Evolutionary conservation across 2,797 vertebrate species (phyloP), one percentile per base, ranked within the genome.

Genomic region (Anguilla anguilla): DNA sequence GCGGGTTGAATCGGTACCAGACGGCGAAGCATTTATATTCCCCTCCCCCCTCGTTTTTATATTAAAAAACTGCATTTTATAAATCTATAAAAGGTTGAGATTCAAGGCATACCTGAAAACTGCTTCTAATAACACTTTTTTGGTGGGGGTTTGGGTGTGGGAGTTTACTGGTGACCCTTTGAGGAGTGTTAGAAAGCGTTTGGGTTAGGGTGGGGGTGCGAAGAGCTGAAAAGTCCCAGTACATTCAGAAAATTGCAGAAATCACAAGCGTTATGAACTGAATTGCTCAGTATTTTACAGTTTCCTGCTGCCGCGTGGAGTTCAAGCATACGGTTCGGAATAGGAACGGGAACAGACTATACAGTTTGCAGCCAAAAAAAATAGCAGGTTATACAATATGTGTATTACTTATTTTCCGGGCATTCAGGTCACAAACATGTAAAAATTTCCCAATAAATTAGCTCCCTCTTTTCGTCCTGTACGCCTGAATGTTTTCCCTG

Each of bases 1-100:
- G 51, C 83, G 61, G 90, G 51, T 57, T 84, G 86, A 88, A 93
- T 93, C 91, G 88, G 74, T 86, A 92, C 87, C 88, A 77, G n/a
- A 51, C 39, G 57, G 77, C 13, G 39, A 67, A 55, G 43, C 74
- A 25, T 79, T 88, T 39, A 84, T 87, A 79, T 51, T 3, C 51
- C 49, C 35, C 46, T 81, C 79, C 53, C 61, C 61, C 31, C 49
- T 64, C n/a, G 2, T 51, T 35, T 64, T 77, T 43, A 15, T 39
- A 6, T 13, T 6, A 83, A 25, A 2, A 3, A 4, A 55, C 51
- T n/a, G 25, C 10, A 28, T 74, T 55, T 51, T 83, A 3, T 83
- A 15, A 1, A 39, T 43, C 3, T 17, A 10, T 74, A 13, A 74
- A 74, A 77, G 6, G 74, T 49, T 49, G 49, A 51, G 39, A 81